Evolutionary conservation across 2,888 invertebrate species (phyloP), one percentile per base, ranked within the genome.

Genomic region (Oithona nana): DNA sequence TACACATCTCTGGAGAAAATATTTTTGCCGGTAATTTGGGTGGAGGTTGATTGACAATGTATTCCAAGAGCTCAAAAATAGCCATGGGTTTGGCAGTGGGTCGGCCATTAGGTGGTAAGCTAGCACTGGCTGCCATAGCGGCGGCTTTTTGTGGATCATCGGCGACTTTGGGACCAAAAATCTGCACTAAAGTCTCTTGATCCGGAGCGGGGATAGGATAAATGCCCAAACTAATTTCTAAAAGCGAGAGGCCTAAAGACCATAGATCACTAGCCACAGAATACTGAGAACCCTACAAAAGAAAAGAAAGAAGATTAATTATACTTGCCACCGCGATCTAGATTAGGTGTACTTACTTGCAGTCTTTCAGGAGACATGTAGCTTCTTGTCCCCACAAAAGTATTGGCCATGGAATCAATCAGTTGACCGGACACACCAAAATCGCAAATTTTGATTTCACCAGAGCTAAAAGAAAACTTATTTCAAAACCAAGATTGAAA

Each of bases 321-420:
- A 11, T 16, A 16, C 39, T 39, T 39, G 39, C 39, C 6, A 16
- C 39, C 6, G 16, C 16, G 16, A 11, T 39, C 6, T 11, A 39
- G 16, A 39, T 11, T n/a, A n/a, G n/a, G n/a, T n/a, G n/a, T 16
- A 95, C 74, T 98, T 59, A 59, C 59, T 50, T 61, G 61, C 29
- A 61, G 22, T 28, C 61, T 22, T 30, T 61, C 61, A 11, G 61
- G 61, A 11, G 61, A 95, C 98, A 98, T 98, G 72, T 98, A 99
- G 72, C 95, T 95, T 71, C 98, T 80, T 1, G 98, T 99, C 31
- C 98, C 98, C 4, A 98, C 98, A 77, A 99, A 98, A 0, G 97
- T 95, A 76, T 98, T 98, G 16, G 97, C 98, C 95, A 97, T 97
- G 0, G 95, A 95, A 76, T 98, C 97, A 66, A 98, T 97, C 22